Conservation (phyloP, 2,113 vertebrate species). For the Danionella cerebrum region DNA sequence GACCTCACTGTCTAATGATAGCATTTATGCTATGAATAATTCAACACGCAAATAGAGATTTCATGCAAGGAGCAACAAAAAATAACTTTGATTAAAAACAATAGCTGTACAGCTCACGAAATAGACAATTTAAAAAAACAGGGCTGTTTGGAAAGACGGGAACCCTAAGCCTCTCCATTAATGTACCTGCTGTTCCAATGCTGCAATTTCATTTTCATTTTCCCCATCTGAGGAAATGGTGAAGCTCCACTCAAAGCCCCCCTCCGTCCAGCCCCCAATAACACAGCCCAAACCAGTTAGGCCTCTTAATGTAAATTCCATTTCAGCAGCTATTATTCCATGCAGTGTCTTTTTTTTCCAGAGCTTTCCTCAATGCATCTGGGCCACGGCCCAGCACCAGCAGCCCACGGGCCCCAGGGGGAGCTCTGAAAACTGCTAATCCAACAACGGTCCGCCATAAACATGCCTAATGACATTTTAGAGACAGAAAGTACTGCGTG, state of each 20-base stretch:
- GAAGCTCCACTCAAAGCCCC: slow-evolving; percentile 34
- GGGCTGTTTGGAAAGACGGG: background rate
- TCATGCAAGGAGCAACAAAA: too few species aligned
- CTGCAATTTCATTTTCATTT: slow-evolving; percentile 37
- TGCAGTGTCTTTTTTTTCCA: slow-evolving; percentile 52
- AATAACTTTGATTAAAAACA: background rate
- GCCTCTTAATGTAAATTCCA: slow-evolving; percentile 74
- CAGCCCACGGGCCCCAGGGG: slow-evolving; percentile 48
- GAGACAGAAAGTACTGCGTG: slow-evolving; percentile 74
- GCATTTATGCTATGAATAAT: too few species aligned
- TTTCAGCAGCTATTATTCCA: slow-evolving; percentile 70
- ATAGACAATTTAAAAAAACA: background rate
- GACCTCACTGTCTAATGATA: too few species aligned
- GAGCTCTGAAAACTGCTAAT: slow-evolving; percentile 72
- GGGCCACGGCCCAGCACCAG: slow-evolving; percentile 36
- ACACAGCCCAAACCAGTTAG: slow-evolving; percentile 58
- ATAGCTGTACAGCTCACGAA: background rate
- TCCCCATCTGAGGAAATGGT: slow-evolving; percentile 28
- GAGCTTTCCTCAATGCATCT: slow-evolving; percentile 45
- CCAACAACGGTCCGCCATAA: slow-evolving; percentile 72
- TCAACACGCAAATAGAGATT: too few species aligned
- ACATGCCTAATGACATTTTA: slow-evolving; percentile 74
- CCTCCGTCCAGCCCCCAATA: slow-evolving; percentile 45
- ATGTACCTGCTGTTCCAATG: slow-evolving; percentile 24
- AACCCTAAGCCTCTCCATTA: slow-evolving; percentile 1